Conservation (phyloP, 2,888 invertebrate species). For the Meteorus cinctellus region DNA sequence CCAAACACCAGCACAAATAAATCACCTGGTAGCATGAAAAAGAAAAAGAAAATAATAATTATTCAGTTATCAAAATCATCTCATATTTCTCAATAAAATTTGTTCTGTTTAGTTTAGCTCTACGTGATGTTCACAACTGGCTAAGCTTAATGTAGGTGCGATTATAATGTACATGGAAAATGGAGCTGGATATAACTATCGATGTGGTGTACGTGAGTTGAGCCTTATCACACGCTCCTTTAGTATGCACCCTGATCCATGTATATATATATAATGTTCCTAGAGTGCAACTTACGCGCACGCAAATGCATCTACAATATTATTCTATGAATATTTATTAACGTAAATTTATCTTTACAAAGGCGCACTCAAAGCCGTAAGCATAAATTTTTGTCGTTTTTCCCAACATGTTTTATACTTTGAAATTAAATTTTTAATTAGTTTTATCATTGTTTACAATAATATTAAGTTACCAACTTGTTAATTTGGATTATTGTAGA, state of each 20-base stretch:
- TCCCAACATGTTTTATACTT: neutral
- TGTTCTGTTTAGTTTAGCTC: neutral
- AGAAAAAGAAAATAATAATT: conserved; percentile 16
- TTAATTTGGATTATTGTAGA: neutral
- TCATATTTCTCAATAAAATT: neutral
- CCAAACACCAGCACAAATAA: conserved; percentile 88
- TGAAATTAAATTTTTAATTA: neutral
- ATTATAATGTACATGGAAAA: neutral
- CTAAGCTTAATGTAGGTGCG: neutral
- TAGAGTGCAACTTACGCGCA: conserved; percentile 22
- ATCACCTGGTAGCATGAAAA: conserved; percentile 77
- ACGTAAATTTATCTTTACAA: conserved; percentile 5
- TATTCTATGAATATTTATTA: conserved; percentile 19
- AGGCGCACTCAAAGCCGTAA: neutral
- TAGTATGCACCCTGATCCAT: neutral
- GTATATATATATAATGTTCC: neutral
- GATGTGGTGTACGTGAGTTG: conserved; percentile 12
- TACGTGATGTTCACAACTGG: neutral
- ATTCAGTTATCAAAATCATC: neutral
- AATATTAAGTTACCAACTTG: neutral
- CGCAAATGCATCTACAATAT: conserved; percentile 8
- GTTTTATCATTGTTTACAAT: neutral
- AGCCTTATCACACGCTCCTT: neutral
- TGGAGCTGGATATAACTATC: neutral
- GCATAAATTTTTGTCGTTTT: neutral